phyloP scores from a whole-genome alignment of 1,140 invertebrate genomes.

The Bacillus rossius region DNA sequence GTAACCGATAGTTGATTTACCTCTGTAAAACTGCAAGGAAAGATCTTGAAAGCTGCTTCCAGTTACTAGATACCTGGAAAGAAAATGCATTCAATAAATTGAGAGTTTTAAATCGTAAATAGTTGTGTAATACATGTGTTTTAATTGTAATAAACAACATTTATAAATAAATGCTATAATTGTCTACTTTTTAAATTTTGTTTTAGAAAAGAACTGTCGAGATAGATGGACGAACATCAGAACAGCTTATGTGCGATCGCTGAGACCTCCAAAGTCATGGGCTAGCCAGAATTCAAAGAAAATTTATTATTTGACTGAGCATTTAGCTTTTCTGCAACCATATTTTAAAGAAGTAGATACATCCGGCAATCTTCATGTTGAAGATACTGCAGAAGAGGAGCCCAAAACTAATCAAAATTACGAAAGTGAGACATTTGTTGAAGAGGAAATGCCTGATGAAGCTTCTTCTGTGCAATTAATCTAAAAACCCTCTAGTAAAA shows the following conservation, averaged over 20 bases:
- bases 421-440: too few relatives aligned
- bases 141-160: neutral
- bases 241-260: neutral
- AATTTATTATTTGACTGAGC: neutral
- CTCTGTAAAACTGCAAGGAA: neutral
- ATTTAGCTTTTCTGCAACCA: neutral
- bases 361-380: neutral
- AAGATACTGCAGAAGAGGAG: too few relatives aligned
- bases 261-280: neutral
- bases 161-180: neutral
- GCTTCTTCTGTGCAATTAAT: too few relatives aligned
- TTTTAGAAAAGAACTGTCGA: conserved; percentile 1
- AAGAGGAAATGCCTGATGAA: too few relatives aligned
- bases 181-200: neutral
- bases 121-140: neutral
- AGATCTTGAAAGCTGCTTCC: conserved; percentile 3
- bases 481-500: too few relatives aligned
- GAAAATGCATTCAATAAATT: neutral
- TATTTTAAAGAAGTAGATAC: neutral
- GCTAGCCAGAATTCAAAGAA: neutral
- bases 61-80: conserved; percentile 1
- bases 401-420: too few relatives aligned
- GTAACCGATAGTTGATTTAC: neutral
- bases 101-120: neutral
- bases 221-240: neutral